Percentiles rank a stretch among this genome's conserved stretches.
Evolutionary conservation across 1,140 invertebrate genomes (phyloP).

Genomic region (Papilio glaucus): DNA sequence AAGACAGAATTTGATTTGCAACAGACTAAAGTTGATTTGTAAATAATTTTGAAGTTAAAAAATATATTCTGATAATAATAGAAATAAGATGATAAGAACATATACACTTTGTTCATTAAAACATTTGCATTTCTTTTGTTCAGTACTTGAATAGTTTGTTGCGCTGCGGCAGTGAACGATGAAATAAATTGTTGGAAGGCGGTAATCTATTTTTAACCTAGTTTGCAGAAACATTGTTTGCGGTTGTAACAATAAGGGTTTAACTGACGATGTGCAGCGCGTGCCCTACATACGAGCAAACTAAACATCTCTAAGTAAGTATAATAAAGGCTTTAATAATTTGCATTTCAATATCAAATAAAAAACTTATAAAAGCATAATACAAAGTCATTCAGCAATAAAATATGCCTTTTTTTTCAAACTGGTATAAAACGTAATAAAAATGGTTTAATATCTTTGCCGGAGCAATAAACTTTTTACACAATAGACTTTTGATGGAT

Average conservation of each 20-base stretch:
- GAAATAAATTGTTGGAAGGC: neutral
- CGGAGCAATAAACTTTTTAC: slow-evolving; percentile 19
- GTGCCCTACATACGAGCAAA: no score
- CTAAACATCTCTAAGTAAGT: no score
- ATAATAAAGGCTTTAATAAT: no score
- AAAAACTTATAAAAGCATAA: neutral
- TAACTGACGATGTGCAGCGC: neutral
- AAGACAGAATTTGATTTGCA: no score
- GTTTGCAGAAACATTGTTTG: neutral
- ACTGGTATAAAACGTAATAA: neutral
- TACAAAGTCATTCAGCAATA: neutral
- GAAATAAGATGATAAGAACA: no score
- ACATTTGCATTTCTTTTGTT: neutral
- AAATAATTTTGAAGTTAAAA: no score
- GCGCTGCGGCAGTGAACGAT: neutral
- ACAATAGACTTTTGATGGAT: slow-evolving; percentile 20
- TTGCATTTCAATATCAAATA: no score
- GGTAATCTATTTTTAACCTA: slow-evolving; percentile 4
- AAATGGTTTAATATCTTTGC: slow-evolving; percentile 7
- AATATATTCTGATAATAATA: no score
- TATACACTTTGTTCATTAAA: no score
- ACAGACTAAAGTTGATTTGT: no score
- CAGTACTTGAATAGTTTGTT: neutral
- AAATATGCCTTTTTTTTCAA: neutral
- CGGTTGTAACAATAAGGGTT: neutral